Percentiles rank a stretch among this genome's conserved stretches.
Evolutionary conservation across 1,140 invertebrate species (phyloP).

Genomic region (Neodiprion fabricii): DNA sequence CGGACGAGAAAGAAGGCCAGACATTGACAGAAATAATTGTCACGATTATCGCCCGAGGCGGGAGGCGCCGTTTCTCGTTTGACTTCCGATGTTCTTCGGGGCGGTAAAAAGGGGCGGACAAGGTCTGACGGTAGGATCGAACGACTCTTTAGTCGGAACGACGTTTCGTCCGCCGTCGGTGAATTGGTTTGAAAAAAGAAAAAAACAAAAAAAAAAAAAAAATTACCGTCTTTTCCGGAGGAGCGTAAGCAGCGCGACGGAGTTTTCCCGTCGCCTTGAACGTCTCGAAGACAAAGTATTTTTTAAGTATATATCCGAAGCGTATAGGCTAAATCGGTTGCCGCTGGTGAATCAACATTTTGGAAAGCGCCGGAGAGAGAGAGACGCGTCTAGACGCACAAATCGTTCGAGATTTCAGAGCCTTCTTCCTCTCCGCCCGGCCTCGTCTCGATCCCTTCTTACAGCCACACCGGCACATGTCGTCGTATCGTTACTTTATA

Average conservation of each 20-base stretch:
- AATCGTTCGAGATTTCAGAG: conserved; percentile 32
- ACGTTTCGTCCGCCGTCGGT: conserved; percentile 39
- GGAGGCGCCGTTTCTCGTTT: no score
- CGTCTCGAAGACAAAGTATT: no score
- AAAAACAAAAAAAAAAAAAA: conserved; percentile 17
- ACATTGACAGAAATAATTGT: no score
- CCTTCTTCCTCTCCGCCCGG: conserved; percentile 19
- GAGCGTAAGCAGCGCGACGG: conserved; percentile 23
- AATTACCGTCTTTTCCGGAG: conserved; percentile 20
- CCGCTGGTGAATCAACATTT: conserved; percentile 41
- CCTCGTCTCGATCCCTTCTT: conserved; percentile 5
- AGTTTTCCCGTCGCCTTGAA: conserved; percentile 30
- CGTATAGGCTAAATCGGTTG: conserved; percentile 41
- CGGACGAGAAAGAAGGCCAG: no score
- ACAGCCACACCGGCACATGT: neutral
- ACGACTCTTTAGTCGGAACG: neutral
- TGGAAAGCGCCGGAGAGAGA: conserved; percentile 23
- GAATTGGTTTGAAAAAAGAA: conserved; percentile 29
- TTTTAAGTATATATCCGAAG: conserved; percentile 18
- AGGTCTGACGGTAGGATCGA: no score
- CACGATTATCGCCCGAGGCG: no score
- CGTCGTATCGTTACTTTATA: conserved; percentile 4
- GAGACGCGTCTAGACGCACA: conserved; percentile 45
- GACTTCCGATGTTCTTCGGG: no score
- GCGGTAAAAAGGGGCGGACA: no score